Conservation (phyloP, 2,888 invertebrate genomes). For the Chymomyza fuscimana region DNA sequence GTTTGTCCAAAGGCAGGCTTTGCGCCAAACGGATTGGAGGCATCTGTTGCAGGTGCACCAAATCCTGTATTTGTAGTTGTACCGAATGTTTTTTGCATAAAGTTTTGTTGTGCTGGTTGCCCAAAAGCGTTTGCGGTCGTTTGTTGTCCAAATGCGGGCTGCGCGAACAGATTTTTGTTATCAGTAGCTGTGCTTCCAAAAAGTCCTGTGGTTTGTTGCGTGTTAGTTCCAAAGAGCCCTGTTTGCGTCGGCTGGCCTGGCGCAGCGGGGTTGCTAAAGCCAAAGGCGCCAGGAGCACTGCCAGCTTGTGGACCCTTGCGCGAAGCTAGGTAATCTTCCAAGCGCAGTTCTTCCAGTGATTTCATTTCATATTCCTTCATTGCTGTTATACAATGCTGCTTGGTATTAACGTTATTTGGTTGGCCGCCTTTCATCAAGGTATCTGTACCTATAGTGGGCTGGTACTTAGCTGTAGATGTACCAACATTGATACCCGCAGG, state of each 20-base stretch:
- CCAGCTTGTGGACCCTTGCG: conserved; percentile 87
- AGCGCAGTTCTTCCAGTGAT: conserved; percentile 94
- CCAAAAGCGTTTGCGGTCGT: conserved; percentile 80
- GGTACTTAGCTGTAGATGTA: conserved; percentile 90
- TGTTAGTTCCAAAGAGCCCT: conserved; percentile 81
- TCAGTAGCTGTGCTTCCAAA: conserved; percentile 82
- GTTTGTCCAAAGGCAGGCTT: conserved; percentile 81
- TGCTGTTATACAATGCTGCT: conserved; percentile 97
- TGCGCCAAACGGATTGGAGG: conserved; percentile 77
- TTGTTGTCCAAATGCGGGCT: conserved; percentile 81
- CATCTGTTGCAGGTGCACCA: conserved; percentile 68
- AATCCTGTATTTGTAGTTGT: conserved; percentile 80
- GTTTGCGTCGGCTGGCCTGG: conserved; percentile 76
- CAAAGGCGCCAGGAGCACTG: conserved; percentile 80
- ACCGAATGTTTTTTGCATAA: conserved; percentile 85
- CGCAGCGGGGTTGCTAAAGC: conserved; percentile 81
- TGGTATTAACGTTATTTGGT: conserved; percentile 92
- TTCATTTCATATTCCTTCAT: conserved; percentile 99
- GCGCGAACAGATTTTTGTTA: conserved; percentile 82
- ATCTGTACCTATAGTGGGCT: conserved; percentile 92
- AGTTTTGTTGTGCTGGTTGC: conserved; percentile 82
- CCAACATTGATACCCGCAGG: conserved; percentile 80
- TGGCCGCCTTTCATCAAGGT: conserved; percentile 93
- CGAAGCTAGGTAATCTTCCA: conserved; percentile 95
- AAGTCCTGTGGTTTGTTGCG: conserved; percentile 79